Conservation (phyloP, 1,140 invertebrate species). For the Neotoxoptera formosana region DNA sequence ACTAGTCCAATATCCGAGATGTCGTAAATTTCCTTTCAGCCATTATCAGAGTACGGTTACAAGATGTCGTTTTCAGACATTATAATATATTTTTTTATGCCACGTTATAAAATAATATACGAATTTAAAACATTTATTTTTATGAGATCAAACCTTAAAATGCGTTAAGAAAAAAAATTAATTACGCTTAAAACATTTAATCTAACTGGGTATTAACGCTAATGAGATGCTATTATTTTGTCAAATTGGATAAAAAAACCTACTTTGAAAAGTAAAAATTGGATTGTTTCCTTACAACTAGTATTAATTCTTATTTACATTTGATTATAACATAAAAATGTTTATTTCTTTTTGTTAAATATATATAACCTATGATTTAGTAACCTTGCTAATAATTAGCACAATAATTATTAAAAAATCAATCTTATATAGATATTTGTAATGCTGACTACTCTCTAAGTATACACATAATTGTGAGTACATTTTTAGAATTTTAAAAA, state of each 20-base stretch:
- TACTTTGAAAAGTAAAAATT: background rate
- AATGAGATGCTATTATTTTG: background rate
- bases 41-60: background rate
- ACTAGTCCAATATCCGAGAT: conserved; percentile 3
- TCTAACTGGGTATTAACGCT: background rate
- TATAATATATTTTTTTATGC: background rate
- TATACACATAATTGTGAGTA: background rate
- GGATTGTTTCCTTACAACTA: background rate
- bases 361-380: background rate
- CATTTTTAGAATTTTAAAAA: background rate
- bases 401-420: background rate
- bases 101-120: background rate
- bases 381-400: background rate
- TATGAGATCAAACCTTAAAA: background rate
- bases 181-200: background rate
- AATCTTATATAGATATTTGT: background rate
- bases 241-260: background rate
- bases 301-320: background rate
- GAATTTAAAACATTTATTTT: background rate
- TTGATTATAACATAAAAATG: background rate
- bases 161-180: background rate
- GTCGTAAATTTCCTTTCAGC: background rate
- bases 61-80: background rate
- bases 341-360: background rate
- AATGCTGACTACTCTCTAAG: background rate